Base-by-base conservation (phyloP, 1,140 invertebrate genomes). In the Pseudomyrmex gracilis region DNA sequence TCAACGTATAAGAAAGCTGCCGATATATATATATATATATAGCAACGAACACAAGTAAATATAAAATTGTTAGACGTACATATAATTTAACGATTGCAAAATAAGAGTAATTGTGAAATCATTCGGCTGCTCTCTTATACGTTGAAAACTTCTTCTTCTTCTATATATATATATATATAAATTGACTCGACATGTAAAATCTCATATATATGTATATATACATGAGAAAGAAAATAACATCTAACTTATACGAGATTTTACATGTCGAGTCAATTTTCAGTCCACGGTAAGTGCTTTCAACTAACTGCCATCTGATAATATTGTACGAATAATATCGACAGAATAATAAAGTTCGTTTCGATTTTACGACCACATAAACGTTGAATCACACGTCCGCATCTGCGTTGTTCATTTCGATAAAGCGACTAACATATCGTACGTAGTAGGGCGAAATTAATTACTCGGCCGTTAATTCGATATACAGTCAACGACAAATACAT, bases 401-500 rank as follows among this genome's bases (percentile, higher is more conserved):
- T 10, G 66, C 55, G 43, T 45, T 20, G 51, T 66, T 76, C 66
- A 67, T 67, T 34, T 20, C 17, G 34, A 67, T 77, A 45, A 47
- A 9, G 34, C 10, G 20, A 3, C 20, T 49, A 53, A 53, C 49
- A 34, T 34, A 34, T 34, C 34, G 34, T 7, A n/a, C 57, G 47
- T 8, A 53, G 2, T 67, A 68, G 34, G 43, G 22, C 13, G 12
- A 49, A 71, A 80, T 80, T 71, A 80, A 78, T 78, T 78, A 78
- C 43, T 58, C 53, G 53, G 3, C 53, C 43, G 76, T 80, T 80
- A 80, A 70, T 80, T 71, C 66, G n/a, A 80, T 22, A 22, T 17
- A 58, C 55, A 80, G 76, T 80, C 53, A 58, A 66, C 76, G 43
- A 4, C 20, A 61, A 70, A 80, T 80, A 51, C 76, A 70, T 78